Conservation (phyloP, 2,797 vertebrate genomes). For the Pangasius macronema region DNA sequence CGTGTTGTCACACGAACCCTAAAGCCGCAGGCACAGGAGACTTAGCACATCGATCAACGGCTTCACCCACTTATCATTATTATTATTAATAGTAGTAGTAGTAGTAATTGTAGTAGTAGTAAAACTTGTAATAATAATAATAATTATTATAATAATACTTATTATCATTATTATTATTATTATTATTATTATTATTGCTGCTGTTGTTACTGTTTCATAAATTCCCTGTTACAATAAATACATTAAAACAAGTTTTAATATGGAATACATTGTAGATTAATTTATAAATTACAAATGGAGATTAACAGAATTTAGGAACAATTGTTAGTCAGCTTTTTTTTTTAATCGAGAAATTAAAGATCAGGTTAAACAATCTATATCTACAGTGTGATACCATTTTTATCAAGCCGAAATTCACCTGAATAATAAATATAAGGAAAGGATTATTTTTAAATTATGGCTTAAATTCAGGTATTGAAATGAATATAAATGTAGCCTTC, state of each 20-base stretch:
- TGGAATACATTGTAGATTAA: not conserved
- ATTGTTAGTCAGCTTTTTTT: not conserved
- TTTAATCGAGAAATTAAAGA: not conserved
- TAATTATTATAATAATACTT: not conserved
- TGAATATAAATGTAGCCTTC: no score
- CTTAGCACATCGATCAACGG: not conserved
- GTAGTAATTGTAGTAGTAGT: no score
- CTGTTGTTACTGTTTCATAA: not conserved
- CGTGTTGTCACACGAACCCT: not conserved
- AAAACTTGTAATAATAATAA: no score
- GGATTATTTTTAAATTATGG: not conserved
- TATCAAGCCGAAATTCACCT: not conserved
- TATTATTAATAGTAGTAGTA: no score
- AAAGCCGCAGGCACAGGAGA: slow-evolving; percentile 3
- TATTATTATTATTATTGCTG: not conserved
- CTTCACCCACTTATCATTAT: not conserved
- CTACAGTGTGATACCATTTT: not conserved
- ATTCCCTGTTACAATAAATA: not conserved
- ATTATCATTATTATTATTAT: not conserved
- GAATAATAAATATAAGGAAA: not conserved
- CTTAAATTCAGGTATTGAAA: not conserved
- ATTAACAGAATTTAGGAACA: not conserved
- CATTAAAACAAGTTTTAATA: not conserved
- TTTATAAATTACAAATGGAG: not conserved
- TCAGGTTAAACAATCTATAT: not conserved